Evolutionary conservation across 92 coral and sea anemone species (phyloP).

Genomic region (Epizoanthus illoricatus): DNA sequence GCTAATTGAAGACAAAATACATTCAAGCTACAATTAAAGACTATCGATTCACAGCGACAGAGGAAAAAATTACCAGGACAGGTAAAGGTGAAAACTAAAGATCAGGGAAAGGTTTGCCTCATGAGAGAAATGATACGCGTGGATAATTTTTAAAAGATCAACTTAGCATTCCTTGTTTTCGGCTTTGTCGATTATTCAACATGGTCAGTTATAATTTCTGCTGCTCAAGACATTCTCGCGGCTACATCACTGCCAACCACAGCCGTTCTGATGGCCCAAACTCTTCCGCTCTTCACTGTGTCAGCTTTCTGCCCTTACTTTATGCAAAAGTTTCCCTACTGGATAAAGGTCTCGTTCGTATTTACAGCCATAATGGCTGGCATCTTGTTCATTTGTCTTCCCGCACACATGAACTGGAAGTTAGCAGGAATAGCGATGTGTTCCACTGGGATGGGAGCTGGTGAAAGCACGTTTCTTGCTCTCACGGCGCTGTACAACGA

Average conservation of each 20-base stretch:
- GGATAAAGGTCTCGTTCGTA: neutral
- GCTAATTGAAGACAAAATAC: no score
- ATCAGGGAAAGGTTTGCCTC: no score
- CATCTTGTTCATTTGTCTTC: no score
- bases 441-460: neutral
- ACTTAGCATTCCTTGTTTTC: neutral
- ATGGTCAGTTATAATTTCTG: neutral
- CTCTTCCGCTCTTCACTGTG: neutral
- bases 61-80: no score
- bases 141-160: neutral
- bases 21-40: no score
- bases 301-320: neutral
- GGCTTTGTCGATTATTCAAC: neutral
- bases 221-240: conserved; percentile 2
- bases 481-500: conserved; percentile 1
- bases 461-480: conserved; percentile 4
- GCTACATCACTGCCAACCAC: neutral
- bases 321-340: neutral
- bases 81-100: no score
- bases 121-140: neutral
- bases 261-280: neutral
- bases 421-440: neutral
- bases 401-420: no score
- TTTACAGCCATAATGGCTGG: neutral
- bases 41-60: no score